phyloP scores from a whole-genome alignment of 2,888 invertebrate species.

The Beris morrisii region DNA sequence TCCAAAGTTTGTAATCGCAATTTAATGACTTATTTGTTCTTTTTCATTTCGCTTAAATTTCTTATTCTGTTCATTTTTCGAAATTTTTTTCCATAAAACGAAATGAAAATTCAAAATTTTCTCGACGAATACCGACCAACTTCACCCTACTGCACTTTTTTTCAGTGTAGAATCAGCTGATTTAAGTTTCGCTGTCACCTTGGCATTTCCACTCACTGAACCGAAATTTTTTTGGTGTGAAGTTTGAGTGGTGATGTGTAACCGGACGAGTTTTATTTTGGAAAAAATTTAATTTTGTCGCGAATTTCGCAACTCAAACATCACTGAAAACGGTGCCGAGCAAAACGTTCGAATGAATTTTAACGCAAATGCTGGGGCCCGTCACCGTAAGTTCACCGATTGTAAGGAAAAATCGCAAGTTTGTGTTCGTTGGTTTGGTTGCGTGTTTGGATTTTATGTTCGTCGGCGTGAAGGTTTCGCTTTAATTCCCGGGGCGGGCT shows the following conservation, averaged over 20 bases:
- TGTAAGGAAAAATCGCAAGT: slow-evolving; percentile 51
- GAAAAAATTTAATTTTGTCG: slow-evolving; percentile 17
- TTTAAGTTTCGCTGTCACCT: background rate
- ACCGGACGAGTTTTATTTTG: slow-evolving; percentile 35
- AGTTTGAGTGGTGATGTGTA: slow-evolving; percentile 43
- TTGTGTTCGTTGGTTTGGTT: background rate
- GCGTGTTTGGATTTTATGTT: slow-evolving; percentile 10
- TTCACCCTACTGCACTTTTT: background rate
- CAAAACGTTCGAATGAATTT: slow-evolving; percentile 48
- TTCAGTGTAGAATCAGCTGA: background rate
- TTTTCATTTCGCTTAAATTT: too few species aligned
- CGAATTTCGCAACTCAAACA: slow-evolving; percentile 3
- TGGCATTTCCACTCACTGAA: slow-evolving; percentile 14
- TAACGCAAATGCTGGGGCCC: slow-evolving; percentile 52
- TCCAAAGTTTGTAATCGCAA: too few species aligned
- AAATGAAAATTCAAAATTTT: too few species aligned
- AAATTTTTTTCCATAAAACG: too few species aligned
- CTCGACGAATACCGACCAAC: too few species aligned
- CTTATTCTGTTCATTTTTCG: too few species aligned
- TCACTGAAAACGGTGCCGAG: background rate
- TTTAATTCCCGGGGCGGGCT: slow-evolving; percentile 32
- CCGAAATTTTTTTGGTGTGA: slow-evolving; percentile 25
- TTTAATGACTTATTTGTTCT: too few species aligned
- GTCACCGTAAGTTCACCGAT: slow-evolving; percentile 55
- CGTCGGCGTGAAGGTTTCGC: background rate